phyloP scores from a whole-genome alignment of 2,113 vertebrate genomes.

The Notiomystis cincta region DNA sequence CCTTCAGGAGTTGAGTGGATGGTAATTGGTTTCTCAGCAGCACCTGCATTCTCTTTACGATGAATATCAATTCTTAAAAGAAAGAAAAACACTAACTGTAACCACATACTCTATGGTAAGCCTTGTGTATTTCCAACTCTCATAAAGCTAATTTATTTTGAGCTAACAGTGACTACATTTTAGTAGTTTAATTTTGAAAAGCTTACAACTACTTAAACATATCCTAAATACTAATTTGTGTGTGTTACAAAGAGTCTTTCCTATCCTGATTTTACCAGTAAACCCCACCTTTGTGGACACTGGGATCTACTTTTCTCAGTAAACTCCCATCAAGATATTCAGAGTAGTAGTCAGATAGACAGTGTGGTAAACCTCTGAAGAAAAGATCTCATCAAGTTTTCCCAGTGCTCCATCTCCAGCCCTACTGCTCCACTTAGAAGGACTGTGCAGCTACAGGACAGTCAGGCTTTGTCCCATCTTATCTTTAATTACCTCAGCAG shows the following conservation, averaged over 20 bases:
- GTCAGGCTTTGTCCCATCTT: neutral
- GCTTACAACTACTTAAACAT: neutral
- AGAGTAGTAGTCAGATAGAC: neutral
- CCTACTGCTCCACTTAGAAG: neutral
- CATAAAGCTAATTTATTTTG: neutral
- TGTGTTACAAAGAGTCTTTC: neutral
- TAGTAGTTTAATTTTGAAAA: neutral
- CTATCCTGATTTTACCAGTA: neutral
- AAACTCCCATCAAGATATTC: neutral
- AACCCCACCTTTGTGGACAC: neutral
- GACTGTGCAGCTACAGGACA: neutral
- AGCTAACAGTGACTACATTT: neutral
- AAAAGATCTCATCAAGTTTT: neutral
- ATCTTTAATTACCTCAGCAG: neutral
- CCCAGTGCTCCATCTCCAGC: neutral
- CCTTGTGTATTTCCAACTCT: neutral
- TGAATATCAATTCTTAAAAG: slow-evolving; percentile 92
- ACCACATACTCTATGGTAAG: neutral
- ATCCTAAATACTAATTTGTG: neutral
- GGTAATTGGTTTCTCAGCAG: slow-evolving; percentile 96
- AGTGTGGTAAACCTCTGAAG: neutral
- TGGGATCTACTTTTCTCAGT: neutral
- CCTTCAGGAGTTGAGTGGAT: slow-evolving; percentile 96
- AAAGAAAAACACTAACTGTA: neutral
- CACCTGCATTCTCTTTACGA: slow-evolving; percentile 96